These are phyloP conservation scores for Eurystomus gularis DNA, from an alignment of 2,113 vertebrate species.

Conservation along the genomic window DNA sequence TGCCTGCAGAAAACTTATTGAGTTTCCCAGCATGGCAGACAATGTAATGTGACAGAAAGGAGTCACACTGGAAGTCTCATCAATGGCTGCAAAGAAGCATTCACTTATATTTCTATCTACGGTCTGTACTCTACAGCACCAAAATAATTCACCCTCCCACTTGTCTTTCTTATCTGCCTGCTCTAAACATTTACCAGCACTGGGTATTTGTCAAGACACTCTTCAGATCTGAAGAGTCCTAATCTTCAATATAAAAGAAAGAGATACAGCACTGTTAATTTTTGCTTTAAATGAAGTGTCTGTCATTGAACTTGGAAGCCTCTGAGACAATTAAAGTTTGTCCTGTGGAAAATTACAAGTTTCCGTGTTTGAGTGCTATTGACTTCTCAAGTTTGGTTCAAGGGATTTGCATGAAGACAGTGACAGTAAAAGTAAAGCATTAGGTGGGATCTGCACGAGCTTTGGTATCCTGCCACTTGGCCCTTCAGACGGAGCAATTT, in stretches of 20 bases:
- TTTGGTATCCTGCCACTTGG: neutral
- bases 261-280: neutral
- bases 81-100: neutral
- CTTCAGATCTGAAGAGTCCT: neutral
- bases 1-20: conserved; percentile 10
- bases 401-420: neutral
- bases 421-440: neutral
- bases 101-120: neutral
- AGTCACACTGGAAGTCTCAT: neutral
- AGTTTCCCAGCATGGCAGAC: neutral
- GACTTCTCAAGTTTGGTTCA: neutral
- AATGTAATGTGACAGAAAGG: neutral
- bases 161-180: neutral
- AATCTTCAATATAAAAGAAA: neutral
- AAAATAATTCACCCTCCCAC: neutral
- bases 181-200: neutral
- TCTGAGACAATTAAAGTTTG: neutral
- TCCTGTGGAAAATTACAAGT: neutral
- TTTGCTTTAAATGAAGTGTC: neutral
- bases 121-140: neutral
- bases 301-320: neutral
- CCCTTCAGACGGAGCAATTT: neutral
- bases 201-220: neutral
- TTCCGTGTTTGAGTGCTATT: neutral
- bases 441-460: fast-evolving